phyloP scores from a whole-genome alignment of 2,888 invertebrate species.

The Diadromus collaris region DNA sequence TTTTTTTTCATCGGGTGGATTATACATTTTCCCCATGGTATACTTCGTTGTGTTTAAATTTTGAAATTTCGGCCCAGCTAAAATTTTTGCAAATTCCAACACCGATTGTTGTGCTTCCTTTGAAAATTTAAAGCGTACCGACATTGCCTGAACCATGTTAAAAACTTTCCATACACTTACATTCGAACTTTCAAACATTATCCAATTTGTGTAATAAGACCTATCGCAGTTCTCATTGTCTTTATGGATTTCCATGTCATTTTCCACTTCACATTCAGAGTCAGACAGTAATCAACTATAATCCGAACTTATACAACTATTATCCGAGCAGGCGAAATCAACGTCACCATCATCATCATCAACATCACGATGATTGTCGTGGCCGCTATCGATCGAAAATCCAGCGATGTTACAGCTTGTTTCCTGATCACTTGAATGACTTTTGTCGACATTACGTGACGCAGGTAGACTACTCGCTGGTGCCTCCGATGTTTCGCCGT shows the following conservation, averaged over 20 bases:
- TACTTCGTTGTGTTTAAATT: constrained; percentile 36
- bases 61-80: constrained; percentile 53
- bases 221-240: background rate
- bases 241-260: background rate
- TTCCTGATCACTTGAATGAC: too few species aligned
- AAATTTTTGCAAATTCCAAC: constrained; percentile 36
- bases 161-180: constrained; percentile 41
- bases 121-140: constrained; percentile 38
- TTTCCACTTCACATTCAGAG: background rate
- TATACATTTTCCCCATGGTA: constrained; percentile 21
- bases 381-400: too few species aligned
- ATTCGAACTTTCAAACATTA: constrained; percentile 49
- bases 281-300: background rate
- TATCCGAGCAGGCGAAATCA: too few species aligned
- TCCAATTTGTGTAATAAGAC: constrained; percentile 41
- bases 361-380: too few species aligned
- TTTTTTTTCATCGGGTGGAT: constrained; percentile 22
- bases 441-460: too few species aligned
- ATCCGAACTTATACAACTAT: background rate
- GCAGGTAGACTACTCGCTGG: too few species aligned
- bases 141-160: constrained; percentile 45
- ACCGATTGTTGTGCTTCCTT: constrained; percentile 37
- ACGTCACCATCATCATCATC: too few species aligned
- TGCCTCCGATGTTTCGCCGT: too few species aligned
- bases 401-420: too few species aligned